Base-by-base conservation (phyloP, 2,888 invertebrate genomes). In the Lymantria dispar region DNA sequence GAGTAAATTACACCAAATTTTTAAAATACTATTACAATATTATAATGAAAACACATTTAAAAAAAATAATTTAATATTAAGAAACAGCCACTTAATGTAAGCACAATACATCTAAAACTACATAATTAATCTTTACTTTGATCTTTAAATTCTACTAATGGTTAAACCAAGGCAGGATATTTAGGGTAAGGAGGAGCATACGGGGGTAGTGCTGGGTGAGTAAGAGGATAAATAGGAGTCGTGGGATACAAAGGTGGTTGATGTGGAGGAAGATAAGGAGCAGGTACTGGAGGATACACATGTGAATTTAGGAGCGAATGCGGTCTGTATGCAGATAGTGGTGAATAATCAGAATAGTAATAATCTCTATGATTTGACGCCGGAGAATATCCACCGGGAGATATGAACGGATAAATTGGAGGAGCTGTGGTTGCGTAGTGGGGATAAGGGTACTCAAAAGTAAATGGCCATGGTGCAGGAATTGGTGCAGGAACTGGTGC, bases 241-340 rank as follows among this genome's bases (percentile, higher is more conserved):
- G 50, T 45, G 7, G 52, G 37, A 22, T 47, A 45, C 2, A 14
- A 8, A 13, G 39, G 39, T 15, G 46, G 8, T 10, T 30, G 52
- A 3, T 36, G 33, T 41, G 58, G 39, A n/a, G 64, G 52, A 0
- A 60, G 47, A 56, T 69, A 62, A 44, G 67, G 56, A n/a, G 68
- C 51, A n/a, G 64, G 57, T 11, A 61, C 44, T 9, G 60, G 56
- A 12, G 64, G 68, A 31, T 66, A 65, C 0, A 68, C 58, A 8
- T 55, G 46, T 14, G 52, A 36, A 7, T 53, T 38, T 0, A 64
- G 63, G n/a, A 62, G 64, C n/a, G 48, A 7, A 12, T 33, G 42
- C 0, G 52, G 37, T 11, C 8, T 47, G 42, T 51, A 58, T 0
- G 42, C 10, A 11, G 66, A 64, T 12, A 56, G 49, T 36, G 50